Base-by-base conservation (phyloP, 2,888 invertebrate species). In the Himalopsyche kuldschensis region DNA sequence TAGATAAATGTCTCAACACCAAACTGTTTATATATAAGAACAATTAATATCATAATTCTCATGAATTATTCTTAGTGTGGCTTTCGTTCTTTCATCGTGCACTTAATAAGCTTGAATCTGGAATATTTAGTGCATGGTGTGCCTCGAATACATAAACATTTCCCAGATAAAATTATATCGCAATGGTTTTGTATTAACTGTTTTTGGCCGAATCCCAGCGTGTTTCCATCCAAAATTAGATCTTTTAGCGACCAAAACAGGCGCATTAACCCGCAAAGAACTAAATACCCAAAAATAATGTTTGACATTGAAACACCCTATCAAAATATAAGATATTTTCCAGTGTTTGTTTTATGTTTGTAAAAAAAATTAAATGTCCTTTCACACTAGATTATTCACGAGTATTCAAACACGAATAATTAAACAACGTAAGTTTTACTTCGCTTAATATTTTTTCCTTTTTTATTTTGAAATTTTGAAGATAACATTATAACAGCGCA, bases 131-230 rank as follows among this genome's bases (percentile, higher is more conserved):
- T 55, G 15, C 55, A 55, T 3, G 10, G 27, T 69, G 69, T 69
- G 15, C 69, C 27, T 27, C 69, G 24, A 27, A 27, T 24, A 63
- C 27, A 5, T 55, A 55, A 20, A 55, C 20, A 69, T 69, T 69
- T 69, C 27, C 27, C 27, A 27, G 27, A 69, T 69, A 69, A 27
- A 77, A 24, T 77, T 35, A 46, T 41, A 46, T 35, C 77, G 46
- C 41, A 30, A 46, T 46, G 75, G 31, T 11, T 47, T 32, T 17
- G 11, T 47, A 11, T n/a, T 80, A 31, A 41, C 81, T 81, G 81
- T 81, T 35, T 82, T 82, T 82, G 82, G 82, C 78, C 35, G 30
- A 41, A 78, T 78, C 78, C 82, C 82, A 82, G 78, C 76, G 69
- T 47, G 55, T 81, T 78, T 11, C 55, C 31, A 4, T 78, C 55